Base-by-base conservation (phyloP, 1,140 invertebrate genomes). In the Dryas iulia region DNA sequence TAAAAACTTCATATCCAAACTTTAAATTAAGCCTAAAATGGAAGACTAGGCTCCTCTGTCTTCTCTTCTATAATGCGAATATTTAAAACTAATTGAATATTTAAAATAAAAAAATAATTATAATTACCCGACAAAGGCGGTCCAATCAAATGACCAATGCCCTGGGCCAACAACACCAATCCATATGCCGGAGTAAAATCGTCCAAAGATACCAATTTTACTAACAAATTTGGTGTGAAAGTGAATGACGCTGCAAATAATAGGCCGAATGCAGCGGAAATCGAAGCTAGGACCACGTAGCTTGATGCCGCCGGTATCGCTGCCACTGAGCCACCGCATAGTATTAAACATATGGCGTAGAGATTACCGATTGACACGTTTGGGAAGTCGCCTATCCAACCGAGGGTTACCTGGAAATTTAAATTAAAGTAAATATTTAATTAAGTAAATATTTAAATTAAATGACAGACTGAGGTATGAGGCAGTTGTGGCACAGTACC, bases 141-240 rank as follows among this genome's bases (percentile, higher is more conserved):
- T 59, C 94, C 94, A 33, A 93, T 90, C 18, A 95, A 86, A 88
- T 94, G 94, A 28, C 94, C 94, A 66, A 95, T 93, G 8, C 98
- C 98, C 91, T 98, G 97, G 74, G 97, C 96, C 7, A 98, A 88
- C 18, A 98, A 90, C 39, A 97, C 94, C 35, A 98, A 90, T 52
- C 98, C 98, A 88, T 98, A 98, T 4, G 97, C 97, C 67, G 95
- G 96, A 1, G 97, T 98, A 86, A 99, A 98, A 69, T 93, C 92
- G 79, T 94, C 93, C 83, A 94, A 76, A 0, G 96, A 95, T 18
- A 96, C 95, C 54, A 97, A 78, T 76, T 96, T 94, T 1, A 97
- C 96, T 33, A 98, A 85, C 77, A 98, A 95, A 74, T 96, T 96
- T 0, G 97, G 96, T 0, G 96, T 97, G 62, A 98, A 96, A 4